Conservation (phyloP, 2,797 vertebrate genomes). For the Margarornis squamiger region DNA sequence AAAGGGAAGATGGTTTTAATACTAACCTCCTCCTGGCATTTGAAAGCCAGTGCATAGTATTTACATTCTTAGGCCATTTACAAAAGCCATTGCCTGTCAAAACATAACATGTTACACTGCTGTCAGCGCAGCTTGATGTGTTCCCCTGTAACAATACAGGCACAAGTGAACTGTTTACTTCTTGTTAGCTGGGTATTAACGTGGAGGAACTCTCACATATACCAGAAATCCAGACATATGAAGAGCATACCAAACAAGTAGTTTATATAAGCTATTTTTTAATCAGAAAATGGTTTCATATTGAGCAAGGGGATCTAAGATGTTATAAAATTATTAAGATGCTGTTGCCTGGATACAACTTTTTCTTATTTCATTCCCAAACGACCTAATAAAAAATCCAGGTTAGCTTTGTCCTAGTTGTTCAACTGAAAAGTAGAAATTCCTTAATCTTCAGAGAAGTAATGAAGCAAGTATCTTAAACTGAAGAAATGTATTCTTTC, state of each 20-base stretch:
- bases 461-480: not conserved
- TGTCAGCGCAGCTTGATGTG: not conserved
- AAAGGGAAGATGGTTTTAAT: not conserved
- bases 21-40: not conserved
- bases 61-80: not conserved
- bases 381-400: not conserved
- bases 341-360: constrained; percentile 36
- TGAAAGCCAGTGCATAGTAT: not conserved
- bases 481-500: not conserved
- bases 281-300: not conserved
- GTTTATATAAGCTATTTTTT: not conserved
- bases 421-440: not conserved
- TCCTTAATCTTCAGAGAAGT: not conserved
- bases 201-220: not conserved
- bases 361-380: not conserved
- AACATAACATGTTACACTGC: not conserved
- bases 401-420: not conserved
- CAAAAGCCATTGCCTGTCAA: not conserved
- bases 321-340: not conserved
- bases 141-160: rapidly evolving
- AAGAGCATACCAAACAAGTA: not conserved
- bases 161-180: not conserved
- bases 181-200: not conserved
- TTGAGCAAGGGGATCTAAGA: not conserved
- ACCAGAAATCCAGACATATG: not conserved